Evolutionary conservation across 2,888 invertebrate genomes (phyloP).

Genomic region (Conomelus anceps): DNA sequence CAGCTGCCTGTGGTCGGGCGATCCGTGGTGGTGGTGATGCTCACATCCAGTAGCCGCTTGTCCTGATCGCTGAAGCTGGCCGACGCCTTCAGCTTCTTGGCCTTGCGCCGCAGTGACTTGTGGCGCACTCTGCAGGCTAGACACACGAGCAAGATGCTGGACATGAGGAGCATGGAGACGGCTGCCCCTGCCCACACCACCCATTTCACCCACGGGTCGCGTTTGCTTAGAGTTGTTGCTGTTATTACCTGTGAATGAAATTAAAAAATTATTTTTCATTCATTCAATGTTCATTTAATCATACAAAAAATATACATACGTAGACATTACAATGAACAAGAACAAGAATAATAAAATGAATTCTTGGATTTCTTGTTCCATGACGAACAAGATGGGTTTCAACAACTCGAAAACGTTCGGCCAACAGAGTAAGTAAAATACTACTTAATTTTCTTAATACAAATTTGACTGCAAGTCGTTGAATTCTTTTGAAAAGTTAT

Average conservation of each 20-base stretch:
- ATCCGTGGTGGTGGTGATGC: slow-evolving; percentile 57
- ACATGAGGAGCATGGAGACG: slow-evolving; percentile 55
- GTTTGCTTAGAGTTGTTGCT: slow-evolving; percentile 67
- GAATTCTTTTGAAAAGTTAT: too few species aligned
- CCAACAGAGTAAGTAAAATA: too few species aligned
- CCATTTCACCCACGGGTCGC: slow-evolving; percentile 66
- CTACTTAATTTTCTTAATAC: too few species aligned
- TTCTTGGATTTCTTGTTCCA: too few species aligned
- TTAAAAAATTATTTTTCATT: neutral
- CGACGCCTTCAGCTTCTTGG: slow-evolving; percentile 69
- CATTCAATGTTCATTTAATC: too few species aligned
- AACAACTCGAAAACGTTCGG: too few species aligned
- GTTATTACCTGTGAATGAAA: slow-evolving; percentile 50
- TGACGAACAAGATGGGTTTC: too few species aligned
- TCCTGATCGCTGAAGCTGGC: slow-evolving; percentile 83
- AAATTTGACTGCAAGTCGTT: too few species aligned
- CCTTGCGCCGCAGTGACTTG: slow-evolving; percentile 43
- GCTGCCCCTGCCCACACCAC: slow-evolving; percentile 64
- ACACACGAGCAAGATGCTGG: slow-evolving; percentile 54
- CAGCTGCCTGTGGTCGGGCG: slow-evolving; percentile 45
- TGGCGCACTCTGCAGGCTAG: slow-evolving; percentile 50
- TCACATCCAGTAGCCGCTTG: slow-evolving; percentile 75
- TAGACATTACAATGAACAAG: too few species aligned
- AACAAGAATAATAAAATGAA: too few species aligned
- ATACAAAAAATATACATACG: too few species aligned